These are phyloP conservation scores for Alcis repandata DNA, from an alignment of 2,888 invertebrate species.

Conservation along the genomic window DNA sequence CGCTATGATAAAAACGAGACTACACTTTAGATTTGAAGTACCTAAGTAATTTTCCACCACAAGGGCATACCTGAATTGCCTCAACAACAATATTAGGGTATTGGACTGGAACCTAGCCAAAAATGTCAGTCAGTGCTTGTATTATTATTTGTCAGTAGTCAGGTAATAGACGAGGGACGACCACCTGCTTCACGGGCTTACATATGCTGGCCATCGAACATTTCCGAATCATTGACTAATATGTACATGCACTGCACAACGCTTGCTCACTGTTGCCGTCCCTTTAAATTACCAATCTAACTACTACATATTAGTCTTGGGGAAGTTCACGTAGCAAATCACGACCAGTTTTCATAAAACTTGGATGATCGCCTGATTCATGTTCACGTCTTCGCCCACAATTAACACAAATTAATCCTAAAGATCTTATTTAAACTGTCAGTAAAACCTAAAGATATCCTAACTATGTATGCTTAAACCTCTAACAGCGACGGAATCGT, in stretches of 20 bases:
- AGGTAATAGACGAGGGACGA: background rate
- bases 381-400: no score
- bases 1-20: background rate
- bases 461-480: background rate
- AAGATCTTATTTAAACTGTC: no score
- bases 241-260: conserved; percentile 7
- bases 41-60: background rate
- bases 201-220: conserved; percentile 5
- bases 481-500: background rate
- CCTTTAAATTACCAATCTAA: background rate
- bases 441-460: no score
- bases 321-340: no score
- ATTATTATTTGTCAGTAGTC: no score
- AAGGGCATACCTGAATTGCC: no score
- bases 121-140: background rate
- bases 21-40: background rate
- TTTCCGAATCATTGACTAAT: conserved; percentile 40
- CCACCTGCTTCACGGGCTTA: background rate
- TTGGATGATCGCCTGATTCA: no score
- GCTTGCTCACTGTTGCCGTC: background rate
- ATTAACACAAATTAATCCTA: no score
- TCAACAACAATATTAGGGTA: background rate
- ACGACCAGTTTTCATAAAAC: no score
- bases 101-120: background rate
- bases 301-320: background rate